These are phyloP conservation scores for Propsilocerus akamusi DNA, from an alignment of 1,140 invertebrate species.

Conservation along the genomic window DNA sequence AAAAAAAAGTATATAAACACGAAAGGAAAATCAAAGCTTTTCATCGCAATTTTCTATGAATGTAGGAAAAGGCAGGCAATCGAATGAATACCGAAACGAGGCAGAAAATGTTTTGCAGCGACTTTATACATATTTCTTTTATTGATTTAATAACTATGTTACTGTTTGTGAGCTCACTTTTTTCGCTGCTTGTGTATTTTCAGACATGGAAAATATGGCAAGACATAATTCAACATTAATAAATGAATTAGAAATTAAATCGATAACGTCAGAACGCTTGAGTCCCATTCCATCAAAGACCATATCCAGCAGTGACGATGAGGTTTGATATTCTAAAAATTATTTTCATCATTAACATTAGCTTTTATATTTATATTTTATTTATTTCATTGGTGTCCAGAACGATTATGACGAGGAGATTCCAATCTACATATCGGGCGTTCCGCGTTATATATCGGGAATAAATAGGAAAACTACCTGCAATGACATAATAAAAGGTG, in stretches of 20 bases:
- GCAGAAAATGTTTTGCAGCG: background rate
- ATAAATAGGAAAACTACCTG: constrained; percentile 22
- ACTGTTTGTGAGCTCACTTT: background rate
- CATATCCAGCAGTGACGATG: background rate
- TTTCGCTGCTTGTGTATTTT: background rate
- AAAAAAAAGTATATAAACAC: background rate
- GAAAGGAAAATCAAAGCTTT: background rate
- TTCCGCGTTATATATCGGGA: constrained; percentile 20
- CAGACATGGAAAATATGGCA: constrained; percentile 8
- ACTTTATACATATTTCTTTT: background rate
- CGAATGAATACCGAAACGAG: background rate
- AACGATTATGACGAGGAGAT: constrained; percentile 20
- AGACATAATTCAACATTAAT: constrained; percentile 21
- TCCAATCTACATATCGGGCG: constrained; percentile 19
- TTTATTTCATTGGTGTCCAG: constrained; percentile 5
- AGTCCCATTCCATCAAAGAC: constrained; percentile 15
- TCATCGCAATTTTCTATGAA: too few relatives aligned
- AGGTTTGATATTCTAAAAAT: background rate
- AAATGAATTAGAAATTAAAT: constrained; percentile 19
- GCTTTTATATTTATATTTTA: background rate
- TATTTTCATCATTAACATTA: background rate
- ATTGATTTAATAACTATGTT: constrained; percentile 2
- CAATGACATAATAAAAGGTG: constrained; percentile 23
- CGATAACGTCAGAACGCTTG: constrained; percentile 11
- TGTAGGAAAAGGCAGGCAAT: too few relatives aligned